Evolutionary conservation across 1,140 invertebrate species (phyloP).

Genomic region (Drosophila burlai): DNA sequence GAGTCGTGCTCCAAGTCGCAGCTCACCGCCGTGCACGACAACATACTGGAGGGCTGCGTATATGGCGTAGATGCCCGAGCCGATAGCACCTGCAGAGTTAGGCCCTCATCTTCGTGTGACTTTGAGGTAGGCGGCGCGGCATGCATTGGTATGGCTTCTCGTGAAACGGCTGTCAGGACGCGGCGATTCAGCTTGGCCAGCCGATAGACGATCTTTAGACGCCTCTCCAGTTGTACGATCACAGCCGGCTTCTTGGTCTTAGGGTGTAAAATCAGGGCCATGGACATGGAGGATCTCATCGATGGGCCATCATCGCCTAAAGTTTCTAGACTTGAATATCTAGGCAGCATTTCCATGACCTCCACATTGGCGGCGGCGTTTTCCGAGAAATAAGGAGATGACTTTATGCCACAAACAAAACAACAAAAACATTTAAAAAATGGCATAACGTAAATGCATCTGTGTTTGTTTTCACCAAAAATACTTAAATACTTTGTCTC

Average conservation of each 20-base stretch:
- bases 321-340: not conserved
- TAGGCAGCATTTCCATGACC: conserved; percentile 38
- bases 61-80: conserved; percentile 77
- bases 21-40: conserved; percentile 71
- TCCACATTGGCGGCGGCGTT: conserved; percentile 11
- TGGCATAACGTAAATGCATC: not conserved
- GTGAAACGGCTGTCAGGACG: conserved; percentile 25
- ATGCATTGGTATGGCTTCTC: conserved; percentile 68
- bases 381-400: conserved; percentile 8
- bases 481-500: not conserved
- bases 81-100: conserved; percentile 72
- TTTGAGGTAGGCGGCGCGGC: conserved; percentile 1
- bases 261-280: conserved; percentile 58
- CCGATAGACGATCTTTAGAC: conserved; percentile 45
- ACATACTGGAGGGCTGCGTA: conserved; percentile 57
- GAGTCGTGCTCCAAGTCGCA: conserved; percentile 74
- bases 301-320: not conserved
- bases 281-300: conserved; percentile 12
- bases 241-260: conserved; percentile 54
- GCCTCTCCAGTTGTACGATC: conserved; percentile 49
- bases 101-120: conserved; percentile 55
- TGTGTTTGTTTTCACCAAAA: not conserved
- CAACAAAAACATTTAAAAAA: conserved; percentile 11
- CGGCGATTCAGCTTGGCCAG: conserved; percentile 50
- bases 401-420: conserved; percentile 3